Conservation (phyloP, 2,113 vertebrate genomes). For the Melanerpes aurifrons region DNA sequence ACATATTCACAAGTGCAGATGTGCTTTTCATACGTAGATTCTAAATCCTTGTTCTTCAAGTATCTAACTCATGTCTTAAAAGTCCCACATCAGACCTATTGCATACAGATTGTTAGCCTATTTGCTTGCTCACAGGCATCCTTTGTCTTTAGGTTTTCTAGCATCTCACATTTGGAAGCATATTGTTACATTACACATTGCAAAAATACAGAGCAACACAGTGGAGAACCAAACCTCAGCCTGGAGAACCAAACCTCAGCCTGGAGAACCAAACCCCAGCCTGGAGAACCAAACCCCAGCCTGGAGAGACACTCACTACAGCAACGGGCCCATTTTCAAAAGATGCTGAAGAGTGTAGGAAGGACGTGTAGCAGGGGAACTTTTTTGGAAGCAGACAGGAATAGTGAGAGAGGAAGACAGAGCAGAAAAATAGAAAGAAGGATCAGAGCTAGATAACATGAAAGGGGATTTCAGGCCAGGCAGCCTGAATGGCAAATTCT, state of each 20-base stretch:
- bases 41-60: neutral
- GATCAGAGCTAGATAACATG: neutral
- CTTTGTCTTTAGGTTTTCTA: neutral
- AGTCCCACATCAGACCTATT: neutral
- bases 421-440: neutral
- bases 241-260: neutral
- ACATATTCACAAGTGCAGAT: neutral
- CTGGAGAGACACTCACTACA: neutral
- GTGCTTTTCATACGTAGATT: neutral
- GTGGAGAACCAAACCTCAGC: neutral
- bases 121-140: neutral
- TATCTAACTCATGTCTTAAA: neutral
- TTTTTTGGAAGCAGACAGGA: neutral
- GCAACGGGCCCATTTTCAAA: neutral
- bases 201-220: neutral
- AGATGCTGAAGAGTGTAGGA: neutral
- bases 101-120: neutral
- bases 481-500: neutral
- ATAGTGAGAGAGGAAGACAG: neutral
- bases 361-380: neutral
- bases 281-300: neutral
- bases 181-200: too few relatives aligned
- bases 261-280: neutral
- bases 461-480: constrained; percentile 7
- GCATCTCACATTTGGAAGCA: neutral